Evolutionary conservation across 2,797 vertebrate genomes (phyloP).

Genomic region (Amazona finschi): DNA sequence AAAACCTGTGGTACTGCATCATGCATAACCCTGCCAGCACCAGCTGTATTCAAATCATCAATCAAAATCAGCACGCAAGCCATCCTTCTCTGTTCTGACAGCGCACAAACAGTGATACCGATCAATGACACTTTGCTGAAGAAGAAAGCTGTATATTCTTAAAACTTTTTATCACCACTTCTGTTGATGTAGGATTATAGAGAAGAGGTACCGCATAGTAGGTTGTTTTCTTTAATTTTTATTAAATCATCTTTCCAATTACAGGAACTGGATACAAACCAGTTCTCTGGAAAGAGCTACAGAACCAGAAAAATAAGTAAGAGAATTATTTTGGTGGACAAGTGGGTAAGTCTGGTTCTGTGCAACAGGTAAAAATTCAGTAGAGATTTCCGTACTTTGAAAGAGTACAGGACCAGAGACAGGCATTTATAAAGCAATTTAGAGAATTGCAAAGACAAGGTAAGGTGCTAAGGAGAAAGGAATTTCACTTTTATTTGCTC

Average conservation of each 20-base stretch:
- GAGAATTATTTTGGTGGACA: not conserved
- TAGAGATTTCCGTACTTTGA: not conserved
- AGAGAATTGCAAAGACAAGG: not conserved
- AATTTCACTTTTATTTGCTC: constrained; percentile 36
- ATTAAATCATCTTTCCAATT: not conserved
- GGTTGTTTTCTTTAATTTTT: not conserved
- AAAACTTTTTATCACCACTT: not conserved
- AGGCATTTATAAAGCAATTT: not conserved
- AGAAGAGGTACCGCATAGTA: not conserved
- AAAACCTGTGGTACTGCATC: not conserved
- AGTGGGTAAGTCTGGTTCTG: not conserved
- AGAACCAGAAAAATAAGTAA: not conserved
- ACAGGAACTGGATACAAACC: not conserved
- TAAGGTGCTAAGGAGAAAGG: not conserved
- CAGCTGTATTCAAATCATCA: constrained; percentile 4
- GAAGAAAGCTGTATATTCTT: not conserved
- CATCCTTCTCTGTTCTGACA: not conserved
- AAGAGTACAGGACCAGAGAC: not conserved
- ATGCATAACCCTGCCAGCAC: not conserved
- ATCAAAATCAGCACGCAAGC: not conserved
- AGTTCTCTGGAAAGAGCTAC: not conserved
- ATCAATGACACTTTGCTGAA: not conserved
- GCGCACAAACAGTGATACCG: not conserved
- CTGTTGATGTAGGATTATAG: not conserved
- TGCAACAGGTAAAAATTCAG: not conserved